Evolutionary conservation across 2,888 invertebrate species (phyloP), one percentile per base, ranked within the genome.

Genomic region (Thecophora atra): DNA sequence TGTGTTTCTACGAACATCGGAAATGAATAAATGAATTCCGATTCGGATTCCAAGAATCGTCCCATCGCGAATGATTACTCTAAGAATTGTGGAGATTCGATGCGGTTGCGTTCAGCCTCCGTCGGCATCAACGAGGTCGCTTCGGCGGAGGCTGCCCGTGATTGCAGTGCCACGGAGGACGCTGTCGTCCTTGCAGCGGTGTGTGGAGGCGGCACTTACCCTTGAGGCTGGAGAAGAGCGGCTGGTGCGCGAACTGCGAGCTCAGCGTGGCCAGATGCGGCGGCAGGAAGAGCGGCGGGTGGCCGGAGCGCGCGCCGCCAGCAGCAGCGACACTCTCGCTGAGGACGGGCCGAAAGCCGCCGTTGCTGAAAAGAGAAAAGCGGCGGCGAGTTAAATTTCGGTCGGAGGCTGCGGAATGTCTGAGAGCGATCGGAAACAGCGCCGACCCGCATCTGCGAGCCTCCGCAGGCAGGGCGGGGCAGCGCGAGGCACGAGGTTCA

Each of bases 241-340:
- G 94, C 79, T 95, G 94, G 78, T 95, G 94, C 69, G 91, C 89
- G 88, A 95, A 91, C 88, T 92, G 90, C 79, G 94, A 91, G 67
- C 93, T 87, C 76, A 91, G 88, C 2, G 92, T 91, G 56, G 90
- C 91, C 81, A 95, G 88, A 85, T 94, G 94, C 17, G 94, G 94
- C 67, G 94, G 94, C 83, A 95, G 91, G 88, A 95, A 95, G 73
- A 95, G 88, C 17, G 94, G 94, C 72, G 94, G 92, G 73, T 93
- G 93, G 73, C 89, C 89, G 83, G 89, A 84, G 81, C 89, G 84
- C 70, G 81, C 78, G 44, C 78, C 73, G 70, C 76, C 79, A 13
- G 76, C 56, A 28, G 74, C 19, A 19, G 79, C 81, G 70, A 78
- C 78, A 75, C 88, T 89, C 19, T 88, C 88, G 76, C 90, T 90